Conservation (phyloP, 1,140 invertebrate species). For the Laupala kohalensis region DNA sequence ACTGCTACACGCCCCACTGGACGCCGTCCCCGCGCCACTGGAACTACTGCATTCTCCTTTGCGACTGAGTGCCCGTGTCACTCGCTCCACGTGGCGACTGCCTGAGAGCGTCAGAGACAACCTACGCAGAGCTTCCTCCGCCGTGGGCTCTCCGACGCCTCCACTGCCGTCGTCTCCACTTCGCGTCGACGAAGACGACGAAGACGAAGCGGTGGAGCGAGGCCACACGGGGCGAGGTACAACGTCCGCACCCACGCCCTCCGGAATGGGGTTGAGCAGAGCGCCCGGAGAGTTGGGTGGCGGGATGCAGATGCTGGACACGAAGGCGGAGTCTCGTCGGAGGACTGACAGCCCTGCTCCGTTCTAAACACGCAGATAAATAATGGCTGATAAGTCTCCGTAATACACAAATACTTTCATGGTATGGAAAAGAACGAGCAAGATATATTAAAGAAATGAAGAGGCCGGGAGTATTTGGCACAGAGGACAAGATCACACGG, state of each 20-base stretch:
- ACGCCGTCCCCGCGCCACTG: background rate
- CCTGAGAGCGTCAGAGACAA: background rate
- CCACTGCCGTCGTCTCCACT: no score
- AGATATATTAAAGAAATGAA: no score
- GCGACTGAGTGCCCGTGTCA: background rate
- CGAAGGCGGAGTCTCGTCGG: no score
- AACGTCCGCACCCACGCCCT: background rate
- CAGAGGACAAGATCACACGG: no score
- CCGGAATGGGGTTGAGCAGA: background rate
- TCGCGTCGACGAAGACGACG: background rate
- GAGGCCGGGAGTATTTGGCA: no score
- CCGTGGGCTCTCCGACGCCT: no score
- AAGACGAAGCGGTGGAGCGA: background rate
- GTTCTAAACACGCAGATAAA: no score
- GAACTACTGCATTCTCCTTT: background rate
- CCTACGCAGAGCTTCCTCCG: background rate
- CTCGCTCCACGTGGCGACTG: background rate
- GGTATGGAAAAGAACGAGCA: no score
- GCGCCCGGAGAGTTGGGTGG: background rate
- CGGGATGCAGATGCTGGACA: background rate
- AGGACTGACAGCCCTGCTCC: no score
- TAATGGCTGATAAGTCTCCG: no score
- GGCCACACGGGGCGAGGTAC: background rate
- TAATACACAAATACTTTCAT: no score
- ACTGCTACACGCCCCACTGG: background rate